A percentile compares a stretch with the other conserved stretches of the same genome.
Conservation (phyloP, 2,113 vertebrate genomes). For the Sturnus vulgaris region DNA sequence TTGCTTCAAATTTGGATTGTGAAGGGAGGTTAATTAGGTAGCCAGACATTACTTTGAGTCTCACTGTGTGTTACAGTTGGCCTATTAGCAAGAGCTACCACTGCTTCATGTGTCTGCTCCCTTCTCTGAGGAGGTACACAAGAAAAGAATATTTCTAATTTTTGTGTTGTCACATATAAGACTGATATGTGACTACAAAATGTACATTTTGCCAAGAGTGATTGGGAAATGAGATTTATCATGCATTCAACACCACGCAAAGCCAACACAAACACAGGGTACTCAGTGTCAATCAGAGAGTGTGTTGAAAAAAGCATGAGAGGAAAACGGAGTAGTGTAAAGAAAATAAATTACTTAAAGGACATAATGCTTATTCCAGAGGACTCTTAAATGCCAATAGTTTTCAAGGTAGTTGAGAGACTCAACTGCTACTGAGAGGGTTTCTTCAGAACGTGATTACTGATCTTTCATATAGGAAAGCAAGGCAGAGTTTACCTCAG, state of each 20-base stretch:
- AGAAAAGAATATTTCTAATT: not conserved
- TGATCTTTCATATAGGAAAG: not conserved
- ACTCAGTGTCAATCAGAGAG: not conserved
- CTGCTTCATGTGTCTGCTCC: not conserved
- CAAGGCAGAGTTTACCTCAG: not conserved
- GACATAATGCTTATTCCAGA: not conserved
- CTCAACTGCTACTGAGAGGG: not conserved
- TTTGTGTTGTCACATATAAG: not conserved
- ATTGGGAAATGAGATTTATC: not conserved
- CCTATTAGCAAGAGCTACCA: not conserved
- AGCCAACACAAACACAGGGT: not conserved
- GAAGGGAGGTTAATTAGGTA: slow-evolving; percentile 59
- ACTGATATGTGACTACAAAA: not conserved
- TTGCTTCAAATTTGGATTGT: slow-evolving; percentile 30
- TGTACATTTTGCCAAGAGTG: not conserved
- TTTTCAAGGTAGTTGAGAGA: not conserved
- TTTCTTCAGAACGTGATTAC: not conserved
- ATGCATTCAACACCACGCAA: not conserved
- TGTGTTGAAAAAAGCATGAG: not conserved
- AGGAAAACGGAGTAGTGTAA: not conserved
- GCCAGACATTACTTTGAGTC: not conserved
- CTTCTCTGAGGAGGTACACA: not conserved
- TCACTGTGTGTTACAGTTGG: not conserved
- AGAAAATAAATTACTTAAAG: not conserved
- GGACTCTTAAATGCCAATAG: not conserved